These are phyloP conservation scores for Acrocyrtus sp. DNA, from an alignment of 2,888 invertebrate genomes.

Conservation along the genomic window DNA sequence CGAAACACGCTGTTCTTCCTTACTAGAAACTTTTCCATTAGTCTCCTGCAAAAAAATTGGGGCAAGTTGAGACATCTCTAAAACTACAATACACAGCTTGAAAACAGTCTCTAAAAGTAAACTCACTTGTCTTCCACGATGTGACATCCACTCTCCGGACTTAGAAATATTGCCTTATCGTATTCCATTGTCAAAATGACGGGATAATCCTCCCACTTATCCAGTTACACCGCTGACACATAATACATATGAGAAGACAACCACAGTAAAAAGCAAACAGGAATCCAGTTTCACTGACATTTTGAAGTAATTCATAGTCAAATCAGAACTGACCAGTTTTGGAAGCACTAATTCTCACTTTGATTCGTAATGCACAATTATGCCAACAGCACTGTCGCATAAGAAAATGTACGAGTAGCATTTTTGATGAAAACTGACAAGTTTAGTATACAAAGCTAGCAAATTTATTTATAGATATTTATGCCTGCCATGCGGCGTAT, in stretches of 20 bases:
- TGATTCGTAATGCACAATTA: no score
- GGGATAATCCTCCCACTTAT: slow-evolving; percentile 47
- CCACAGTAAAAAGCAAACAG: no score
- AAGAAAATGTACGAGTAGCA: no score
- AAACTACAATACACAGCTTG: no score
- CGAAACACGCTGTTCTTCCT: slow-evolving; percentile 39
- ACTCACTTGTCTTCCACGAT: slow-evolving; percentile 45
- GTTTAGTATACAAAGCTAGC: no score
- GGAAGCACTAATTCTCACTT: no score
- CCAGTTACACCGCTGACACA: slow-evolving; percentile 25
- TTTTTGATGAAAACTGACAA: no score
- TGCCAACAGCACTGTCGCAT: no score
- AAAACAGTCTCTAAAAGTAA: slow-evolving; percentile 1
- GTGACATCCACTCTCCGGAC: slow-evolving; percentile 54
- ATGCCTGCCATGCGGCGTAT: no score
- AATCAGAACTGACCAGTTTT: not conserved
- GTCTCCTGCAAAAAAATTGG: slow-evolving; percentile 15
- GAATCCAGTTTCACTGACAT: no score
- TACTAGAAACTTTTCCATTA: slow-evolving; percentile 40
- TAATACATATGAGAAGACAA: not conserved
- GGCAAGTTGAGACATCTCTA: not conserved
- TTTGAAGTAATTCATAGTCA: no score
- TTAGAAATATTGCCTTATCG: slow-evolving; percentile 54
- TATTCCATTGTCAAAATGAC: slow-evolving; percentile 53
- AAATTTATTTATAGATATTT: slow-evolving; percentile 2